These are phyloP conservation scores for Mimas tiliae DNA, from an alignment of 2,888 invertebrate species.

Conservation along the genomic window DNA sequence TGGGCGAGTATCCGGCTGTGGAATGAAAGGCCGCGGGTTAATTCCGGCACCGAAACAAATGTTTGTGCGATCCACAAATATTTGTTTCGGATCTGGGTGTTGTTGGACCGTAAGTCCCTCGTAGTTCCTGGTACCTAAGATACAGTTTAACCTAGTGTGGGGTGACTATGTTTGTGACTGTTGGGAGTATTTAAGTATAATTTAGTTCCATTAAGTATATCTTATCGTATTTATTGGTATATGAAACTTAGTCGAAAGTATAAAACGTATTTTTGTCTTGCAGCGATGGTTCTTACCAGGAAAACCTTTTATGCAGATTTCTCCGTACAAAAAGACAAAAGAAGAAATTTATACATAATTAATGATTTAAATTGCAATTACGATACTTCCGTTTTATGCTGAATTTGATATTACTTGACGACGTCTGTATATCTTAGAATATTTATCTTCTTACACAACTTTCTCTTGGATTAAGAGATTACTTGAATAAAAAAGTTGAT, in stretches of 20 bases:
- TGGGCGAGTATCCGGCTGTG: too few species aligned
- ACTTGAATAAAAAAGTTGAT: not conserved
- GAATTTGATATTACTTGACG: not conserved
- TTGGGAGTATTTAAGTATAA: too few species aligned
- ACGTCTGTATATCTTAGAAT: not conserved
- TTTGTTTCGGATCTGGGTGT: too few species aligned
- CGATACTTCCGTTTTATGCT: conserved; percentile 30
- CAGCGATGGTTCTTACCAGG: conserved; percentile 38
- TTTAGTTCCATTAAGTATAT: not conserved
- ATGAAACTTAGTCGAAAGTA: not conserved
- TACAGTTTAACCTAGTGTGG: too few species aligned
- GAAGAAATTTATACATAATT: conserved; percentile 37
- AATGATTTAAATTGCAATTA: conserved; percentile 35
- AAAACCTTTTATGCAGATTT: conserved; percentile 61
- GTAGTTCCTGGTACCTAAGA: too few species aligned
- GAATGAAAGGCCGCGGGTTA: too few species aligned
- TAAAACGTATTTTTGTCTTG: not conserved
- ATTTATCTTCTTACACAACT: not conserved
- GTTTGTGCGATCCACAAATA: too few species aligned
- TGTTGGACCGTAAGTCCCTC: too few species aligned
- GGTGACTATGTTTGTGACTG: too few species aligned
- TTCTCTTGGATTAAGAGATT: not conserved
- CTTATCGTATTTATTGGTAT: too few species aligned
- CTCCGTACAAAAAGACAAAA: conserved; percentile 42
- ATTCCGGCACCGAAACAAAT: too few species aligned